These are phyloP conservation scores for Polyploca ridens DNA, from an alignment of 2,888 invertebrate genomes.

Conservation along the genomic window DNA sequence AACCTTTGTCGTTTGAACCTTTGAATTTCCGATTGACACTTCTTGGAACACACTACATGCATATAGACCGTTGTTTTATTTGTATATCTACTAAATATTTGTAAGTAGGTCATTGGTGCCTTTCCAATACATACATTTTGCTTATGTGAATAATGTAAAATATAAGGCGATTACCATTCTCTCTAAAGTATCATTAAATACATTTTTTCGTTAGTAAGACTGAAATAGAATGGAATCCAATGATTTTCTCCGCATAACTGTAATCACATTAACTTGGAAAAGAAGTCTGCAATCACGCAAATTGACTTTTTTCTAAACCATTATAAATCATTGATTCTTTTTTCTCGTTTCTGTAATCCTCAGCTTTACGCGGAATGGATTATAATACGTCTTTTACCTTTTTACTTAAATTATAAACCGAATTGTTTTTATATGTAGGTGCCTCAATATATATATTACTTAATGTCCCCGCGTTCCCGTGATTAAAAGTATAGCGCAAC, in stretches of 20 bases:
- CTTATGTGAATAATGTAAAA: no score
- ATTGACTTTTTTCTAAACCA: constrained; percentile 6
- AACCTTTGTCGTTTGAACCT: no score
- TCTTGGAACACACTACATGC: no score
- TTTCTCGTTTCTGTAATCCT: not conserved
- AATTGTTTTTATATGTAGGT: not conserved
- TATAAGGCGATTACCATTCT: not conserved
- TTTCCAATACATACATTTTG: no score
- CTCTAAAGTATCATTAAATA: not conserved
- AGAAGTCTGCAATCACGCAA: constrained; percentile 6
- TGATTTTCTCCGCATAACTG: constrained; percentile 26
- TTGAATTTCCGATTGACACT: no score
- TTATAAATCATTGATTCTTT: constrained; percentile 8
- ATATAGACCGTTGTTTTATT: no score
- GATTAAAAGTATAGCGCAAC: no score
- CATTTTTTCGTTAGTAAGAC: not conserved
- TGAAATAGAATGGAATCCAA: constrained; percentile 22
- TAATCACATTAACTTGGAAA: constrained; percentile 5
- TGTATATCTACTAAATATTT: no score
- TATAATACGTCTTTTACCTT: not conserved
- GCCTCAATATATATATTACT: no score
- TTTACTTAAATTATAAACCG: not conserved
- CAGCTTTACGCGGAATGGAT: constrained; percentile 1
- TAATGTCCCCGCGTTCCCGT: no score
- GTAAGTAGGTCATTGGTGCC: no score